These are phyloP conservation scores for Meriones psammophilus DNA, from an alignment of 2,797 vertebrate species.

Conservation along the genomic window DNA sequence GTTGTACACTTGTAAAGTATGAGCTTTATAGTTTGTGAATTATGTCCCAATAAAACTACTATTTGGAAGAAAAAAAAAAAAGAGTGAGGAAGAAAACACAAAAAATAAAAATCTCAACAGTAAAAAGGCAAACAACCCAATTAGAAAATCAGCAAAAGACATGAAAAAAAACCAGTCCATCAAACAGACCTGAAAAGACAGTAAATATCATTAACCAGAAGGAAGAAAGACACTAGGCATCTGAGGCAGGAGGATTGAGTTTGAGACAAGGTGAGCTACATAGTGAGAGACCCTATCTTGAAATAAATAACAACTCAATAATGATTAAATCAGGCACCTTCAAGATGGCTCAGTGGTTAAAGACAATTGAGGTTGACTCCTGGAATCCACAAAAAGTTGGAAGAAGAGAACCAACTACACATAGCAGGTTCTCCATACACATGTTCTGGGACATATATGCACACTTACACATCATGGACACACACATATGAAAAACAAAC, in stretches of 20 bases:
- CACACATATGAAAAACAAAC: not conserved
- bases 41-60: slow-evolving; percentile 23
- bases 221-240: not conserved
- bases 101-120: not conserved
- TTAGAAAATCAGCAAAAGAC: slow-evolving; percentile 42
- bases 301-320: slow-evolving; percentile 2
- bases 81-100: not conserved
- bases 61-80: not conserved
- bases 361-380: not conserved
- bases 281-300: not conserved
- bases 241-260: not conserved
- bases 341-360: not conserved
- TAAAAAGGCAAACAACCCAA: slow-evolving; percentile 45
- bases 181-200: not conserved
- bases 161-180: not conserved
- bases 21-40: slow-evolving; percentile 41
- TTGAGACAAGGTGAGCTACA: not conserved
- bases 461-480: not conserved
- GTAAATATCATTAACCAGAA: not conserved
- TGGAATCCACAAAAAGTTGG: not conserved
- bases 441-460: not conserved
- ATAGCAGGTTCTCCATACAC: not conserved
- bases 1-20: not conserved
- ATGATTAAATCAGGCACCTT: not conserved
- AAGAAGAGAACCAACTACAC: not conserved